Evolutionary conservation across 35 echinoderm and acorn worm species (phyloP), one percentile per base, ranked within the genome.

Genomic region (Apostichopus californicus): DNA sequence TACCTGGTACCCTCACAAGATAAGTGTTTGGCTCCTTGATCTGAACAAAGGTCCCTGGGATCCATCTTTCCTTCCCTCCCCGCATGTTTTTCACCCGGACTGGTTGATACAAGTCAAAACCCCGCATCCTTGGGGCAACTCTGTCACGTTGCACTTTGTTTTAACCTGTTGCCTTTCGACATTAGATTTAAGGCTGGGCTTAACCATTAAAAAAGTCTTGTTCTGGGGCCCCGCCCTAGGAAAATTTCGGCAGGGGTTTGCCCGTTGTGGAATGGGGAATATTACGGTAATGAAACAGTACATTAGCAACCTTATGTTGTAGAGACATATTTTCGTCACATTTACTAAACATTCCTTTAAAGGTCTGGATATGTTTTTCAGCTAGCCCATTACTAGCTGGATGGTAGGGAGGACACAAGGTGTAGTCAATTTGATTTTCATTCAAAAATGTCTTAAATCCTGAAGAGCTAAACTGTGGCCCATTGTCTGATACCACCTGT

Each of bases 401-500:
- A 64, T 91, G 77, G 54, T 91, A 91, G 8, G 90, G 90, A 15
- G 90, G 90, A 14, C 71, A 79, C 4, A 91, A 21, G 9, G 90
- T 92, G 57, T 92, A 78, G 25, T 65, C 25, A 83, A 98, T 98
- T 54, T 65, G 91, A 90, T 95, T 95, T 5, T 26, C 5, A 57
- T 92, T 53, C 53, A 77, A 56, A 90, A 90, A 54, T 12, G 18
- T 88, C 66, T 68, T 18, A 82, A 83, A 96, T 21, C 85, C 93
- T 52, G 56, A 34, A 57, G 63, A 91, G 2, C 55, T 82, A 83
- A 93, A 83, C 64, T 90, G 95, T 1, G 95, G 90, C n/a, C 87
- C 87, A 79, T 91, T 96, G 53, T 93, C 92, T 58, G 78, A 91
- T 17, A 93, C 95, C 22, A 96, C 12, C 56, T 91, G 59, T 17